These are phyloP conservation scores for Cyclargus thomasi DNA, from an alignment of 1,140 invertebrate genomes.

Conservation along the genomic window DNA sequence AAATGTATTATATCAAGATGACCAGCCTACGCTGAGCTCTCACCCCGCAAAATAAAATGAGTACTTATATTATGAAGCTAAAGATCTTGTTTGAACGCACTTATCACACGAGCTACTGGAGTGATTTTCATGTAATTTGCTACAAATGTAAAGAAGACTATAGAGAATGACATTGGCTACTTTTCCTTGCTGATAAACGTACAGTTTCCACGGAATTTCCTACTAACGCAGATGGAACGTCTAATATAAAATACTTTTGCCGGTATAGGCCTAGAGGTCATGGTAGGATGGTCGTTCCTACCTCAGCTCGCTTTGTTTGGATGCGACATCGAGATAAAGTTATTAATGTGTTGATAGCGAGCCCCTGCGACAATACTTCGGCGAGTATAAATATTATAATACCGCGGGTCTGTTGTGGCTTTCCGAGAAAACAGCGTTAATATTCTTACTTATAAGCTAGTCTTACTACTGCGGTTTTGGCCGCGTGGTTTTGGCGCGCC, in stretches of 20 bases:
- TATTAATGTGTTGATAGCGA: slow-evolving; percentile 3
- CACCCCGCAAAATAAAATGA: not conserved
- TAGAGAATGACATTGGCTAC: too few relatives aligned
- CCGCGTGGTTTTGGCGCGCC: too few relatives aligned
- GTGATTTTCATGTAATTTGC: too few relatives aligned
- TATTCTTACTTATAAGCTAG: too few relatives aligned
- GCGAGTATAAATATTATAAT: slow-evolving; percentile 12
- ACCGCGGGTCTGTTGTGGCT: not conserved
- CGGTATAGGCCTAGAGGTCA: not conserved
- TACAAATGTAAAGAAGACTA: too few relatives aligned
- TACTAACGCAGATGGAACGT: too few relatives aligned
- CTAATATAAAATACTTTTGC: not conserved
- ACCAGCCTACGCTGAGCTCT: not conserved
- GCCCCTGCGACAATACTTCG: not conserved
- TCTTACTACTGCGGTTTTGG: too few relatives aligned
- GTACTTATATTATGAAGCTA: not conserved
- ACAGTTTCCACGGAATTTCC: too few relatives aligned
- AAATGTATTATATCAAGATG: not conserved
- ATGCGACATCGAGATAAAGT: not conserved
- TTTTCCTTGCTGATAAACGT: too few relatives aligned
- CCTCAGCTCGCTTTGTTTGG: not conserved
- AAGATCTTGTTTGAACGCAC: too few relatives aligned
- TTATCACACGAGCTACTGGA: too few relatives aligned
- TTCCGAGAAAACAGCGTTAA: not conserved
- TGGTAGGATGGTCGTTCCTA: not conserved